Evolutionary conservation across 2,888 invertebrate species (phyloP).

Genomic region (Dynastes tityus): DNA sequence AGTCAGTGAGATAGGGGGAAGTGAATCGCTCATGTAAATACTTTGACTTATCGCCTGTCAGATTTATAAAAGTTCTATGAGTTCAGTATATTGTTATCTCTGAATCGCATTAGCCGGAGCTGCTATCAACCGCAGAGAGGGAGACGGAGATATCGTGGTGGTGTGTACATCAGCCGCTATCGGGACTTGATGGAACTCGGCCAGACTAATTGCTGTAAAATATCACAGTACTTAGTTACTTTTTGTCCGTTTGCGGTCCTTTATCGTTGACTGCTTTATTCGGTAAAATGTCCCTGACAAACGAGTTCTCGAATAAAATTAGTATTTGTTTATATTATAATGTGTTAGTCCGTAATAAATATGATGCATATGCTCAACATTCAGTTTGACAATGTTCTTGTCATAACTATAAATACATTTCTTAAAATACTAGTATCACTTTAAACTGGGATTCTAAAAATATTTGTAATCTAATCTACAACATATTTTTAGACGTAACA

Average conservation of each 20-base stretch:
- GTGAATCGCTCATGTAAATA: conserved; percentile 63
- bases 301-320: conserved; percentile 22
- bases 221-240: conserved; percentile 57
- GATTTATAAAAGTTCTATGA: conserved; percentile 65
- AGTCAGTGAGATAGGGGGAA: conserved; percentile 56
- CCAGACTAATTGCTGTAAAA: conserved; percentile 61
- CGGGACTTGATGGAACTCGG: conserved; percentile 59
- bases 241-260: conserved; percentile 44
- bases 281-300: conserved; percentile 28
- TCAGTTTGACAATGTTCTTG: no score
- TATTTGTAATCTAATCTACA: no score
- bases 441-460: no score
- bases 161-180: conserved; percentile 56
- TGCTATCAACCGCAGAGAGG: conserved; percentile 61
- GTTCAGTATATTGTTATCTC: conserved; percentile 65
- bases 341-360: not conserved
- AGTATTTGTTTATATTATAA: conserved; percentile 3
- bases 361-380: no score
- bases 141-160: conserved; percentile 57
- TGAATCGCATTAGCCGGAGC: conserved; percentile 65
- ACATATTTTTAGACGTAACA: no score
- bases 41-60: conserved; percentile 66
- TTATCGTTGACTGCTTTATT: conserved; percentile 33
- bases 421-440: no score
- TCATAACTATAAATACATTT: no score